Base-by-base conservation (phyloP, 2,888 invertebrate genomes). In the Sipha maydis region DNA sequence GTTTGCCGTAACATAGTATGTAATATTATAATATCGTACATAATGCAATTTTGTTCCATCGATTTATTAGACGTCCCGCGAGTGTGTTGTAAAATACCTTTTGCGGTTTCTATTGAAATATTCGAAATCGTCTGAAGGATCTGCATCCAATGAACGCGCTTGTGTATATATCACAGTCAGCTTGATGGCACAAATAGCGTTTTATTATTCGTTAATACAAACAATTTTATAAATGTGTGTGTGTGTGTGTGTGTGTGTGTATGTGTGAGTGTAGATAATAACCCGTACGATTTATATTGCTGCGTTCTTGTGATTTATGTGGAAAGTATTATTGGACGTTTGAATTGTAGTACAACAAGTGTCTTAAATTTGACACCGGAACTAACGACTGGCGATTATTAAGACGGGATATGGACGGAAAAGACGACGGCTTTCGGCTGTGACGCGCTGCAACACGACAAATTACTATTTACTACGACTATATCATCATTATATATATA, bases 361-460 rank as follows among this genome's bases (percentile, higher is more conserved):
- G 34, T 34, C 73, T 73, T 73, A 73, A 73, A 73, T 73, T 73
- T 73, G 73, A 73, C 73, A 34, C 73, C 21, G 73, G 73, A 73
- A 73, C 73, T 73, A 73, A 73, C 34, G 28, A 71, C 31, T 28
- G 31, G 21, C 25, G 61, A 61, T 73, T 73, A 34, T 73, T 73
- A 73, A 73, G 73, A 38, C 73, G 73, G 21, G 61, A 61, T 61
- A 21, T 48, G 48, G 48, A 48, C 48, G 61, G 61, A 25, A 21
- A 25, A 61, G 7, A 61, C 31, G 8, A 17, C 28, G 34, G 73
- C 73, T 73, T 21, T 73, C 73, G 34, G 73, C 73, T 38, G 73
- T 73, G 21, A 73, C 73, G 34, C 21, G 73, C 21, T 9, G 73
- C 19, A 48, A 0, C 48, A 73, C 73, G 38, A 21, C 73, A 73